phyloP scores from a whole-genome alignment of 2,888 invertebrate genomes.

The Idaea aversata region DNA sequence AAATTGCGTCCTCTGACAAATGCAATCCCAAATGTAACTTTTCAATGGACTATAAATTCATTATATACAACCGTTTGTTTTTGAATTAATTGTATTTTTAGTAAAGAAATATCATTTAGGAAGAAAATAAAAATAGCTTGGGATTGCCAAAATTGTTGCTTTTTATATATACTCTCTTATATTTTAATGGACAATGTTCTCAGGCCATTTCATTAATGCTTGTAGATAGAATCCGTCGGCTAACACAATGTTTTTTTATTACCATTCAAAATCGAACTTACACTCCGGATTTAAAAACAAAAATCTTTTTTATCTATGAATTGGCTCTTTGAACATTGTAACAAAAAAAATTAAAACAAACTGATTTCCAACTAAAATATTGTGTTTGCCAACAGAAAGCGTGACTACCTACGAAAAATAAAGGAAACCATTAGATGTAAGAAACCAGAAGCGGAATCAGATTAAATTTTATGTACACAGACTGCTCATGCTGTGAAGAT shows the following conservation, averaged over 20 bases:
- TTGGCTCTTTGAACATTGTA: constrained; percentile 54
- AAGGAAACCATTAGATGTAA: constrained; percentile 53
- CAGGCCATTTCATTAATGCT: constrained; percentile 48
- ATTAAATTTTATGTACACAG: constrained; percentile 70
- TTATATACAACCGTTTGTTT: too few species aligned
- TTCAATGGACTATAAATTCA: too few species aligned
- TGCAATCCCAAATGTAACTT: too few species aligned
- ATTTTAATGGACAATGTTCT: constrained; percentile 42
- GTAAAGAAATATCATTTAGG: too few species aligned
- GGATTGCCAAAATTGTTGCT: not conserved
- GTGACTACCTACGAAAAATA: constrained; percentile 47
- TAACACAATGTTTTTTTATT: constrained; percentile 49
- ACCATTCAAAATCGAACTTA: not conserved
- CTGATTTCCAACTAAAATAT: constrained; percentile 38
- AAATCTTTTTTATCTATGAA: constrained; percentile 34
- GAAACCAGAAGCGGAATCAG: constrained; percentile 53
- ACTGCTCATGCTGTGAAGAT: constrained; percentile 43
- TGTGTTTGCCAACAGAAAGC: constrained; percentile 70
- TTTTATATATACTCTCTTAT: constrained; percentile 4
- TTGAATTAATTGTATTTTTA: too few species aligned
- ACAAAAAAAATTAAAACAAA: constrained; percentile 13
- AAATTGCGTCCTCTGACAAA: too few species aligned
- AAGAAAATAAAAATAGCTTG: too few species aligned
- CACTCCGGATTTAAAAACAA: constrained; percentile 9
- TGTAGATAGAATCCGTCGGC: constrained; percentile 37